These are phyloP conservation scores for Papilio machaon DNA, from an alignment of 1,140 invertebrate genomes.

Conservation along the genomic window DNA sequence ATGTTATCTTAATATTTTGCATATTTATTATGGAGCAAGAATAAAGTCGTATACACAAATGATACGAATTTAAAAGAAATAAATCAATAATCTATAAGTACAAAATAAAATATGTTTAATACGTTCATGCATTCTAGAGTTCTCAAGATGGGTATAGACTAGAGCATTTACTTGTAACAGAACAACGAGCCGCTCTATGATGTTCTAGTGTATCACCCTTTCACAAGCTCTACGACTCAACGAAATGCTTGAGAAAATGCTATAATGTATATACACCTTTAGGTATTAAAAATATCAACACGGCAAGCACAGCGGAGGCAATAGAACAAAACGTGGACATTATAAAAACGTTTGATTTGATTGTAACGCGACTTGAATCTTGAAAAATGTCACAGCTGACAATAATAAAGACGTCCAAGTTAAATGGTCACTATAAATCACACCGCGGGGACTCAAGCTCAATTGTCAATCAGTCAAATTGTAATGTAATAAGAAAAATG, in stretches of 20 bases:
- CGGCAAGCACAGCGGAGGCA: no score
- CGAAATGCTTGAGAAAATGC: no score
- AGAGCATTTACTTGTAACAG: no score
- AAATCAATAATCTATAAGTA: not conserved
- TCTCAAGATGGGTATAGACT: no score
- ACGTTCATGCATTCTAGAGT: no score
- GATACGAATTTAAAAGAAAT: no score
- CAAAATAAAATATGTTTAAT: no score
- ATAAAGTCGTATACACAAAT: not conserved
- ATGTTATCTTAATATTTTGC: not conserved
- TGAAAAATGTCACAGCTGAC: slow-evolving; percentile 23
- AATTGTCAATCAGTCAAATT: slow-evolving; percentile 34
- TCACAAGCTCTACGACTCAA: not conserved
- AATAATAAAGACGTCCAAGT: slow-evolving; percentile 30
- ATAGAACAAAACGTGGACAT: not conserved
- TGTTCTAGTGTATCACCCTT: not conserved
- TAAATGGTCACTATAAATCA: slow-evolving; percentile 32
- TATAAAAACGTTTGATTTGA: slow-evolving; percentile 24
- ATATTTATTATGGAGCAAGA: not conserved
- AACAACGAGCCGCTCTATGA: no score
- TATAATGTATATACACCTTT: not conserved
- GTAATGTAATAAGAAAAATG: slow-evolving; percentile 32
- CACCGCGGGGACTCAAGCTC: slow-evolving; percentile 2
- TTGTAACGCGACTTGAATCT: slow-evolving; percentile 22
- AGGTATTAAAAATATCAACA: no score